These are phyloP conservation scores for Ascaphus truei DNA, from an alignment of 2,113 vertebrate species.

Conservation along the genomic window DNA sequence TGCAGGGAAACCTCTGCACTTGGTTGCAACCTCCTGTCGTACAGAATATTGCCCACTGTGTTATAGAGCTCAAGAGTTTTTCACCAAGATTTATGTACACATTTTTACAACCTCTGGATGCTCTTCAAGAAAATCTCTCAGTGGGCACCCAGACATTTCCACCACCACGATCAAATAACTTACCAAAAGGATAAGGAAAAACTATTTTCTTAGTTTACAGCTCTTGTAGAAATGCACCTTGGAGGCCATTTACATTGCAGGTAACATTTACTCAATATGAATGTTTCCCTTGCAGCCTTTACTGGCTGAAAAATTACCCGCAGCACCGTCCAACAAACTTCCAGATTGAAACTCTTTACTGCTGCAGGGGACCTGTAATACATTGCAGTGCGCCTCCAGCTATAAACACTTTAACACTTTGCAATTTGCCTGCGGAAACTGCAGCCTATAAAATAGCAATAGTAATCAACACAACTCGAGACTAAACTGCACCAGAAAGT, in stretches of 20 bases:
- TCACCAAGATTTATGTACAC: conserved; percentile 4
- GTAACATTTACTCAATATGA: conserved; percentile 23
- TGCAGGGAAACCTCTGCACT: background rate
- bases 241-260: conserved; percentile 25
- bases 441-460: conserved; percentile 3
- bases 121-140: conserved; percentile 22
- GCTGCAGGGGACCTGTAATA: conserved; percentile 12
- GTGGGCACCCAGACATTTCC: background rate
- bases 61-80: background rate
- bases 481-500: background rate
- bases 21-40: background rate
- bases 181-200: conserved; percentile 4
- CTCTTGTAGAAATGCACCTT: conserved; percentile 6
- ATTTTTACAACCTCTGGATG: conserved; percentile 23
- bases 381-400: background rate
- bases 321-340: background rate
- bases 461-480: conserved; percentile 3
- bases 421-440: conserved; percentile 16
- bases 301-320: conserved; percentile 25
- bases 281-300: conserved; percentile 26
- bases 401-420: conserved; percentile 16
- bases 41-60: background rate
- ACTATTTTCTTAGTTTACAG: conserved; percentile 26
- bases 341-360: background rate
- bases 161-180: conserved; percentile 15